Base-by-base conservation (phyloP, 1,140 invertebrate species). In the Zaprionus kolodkinae region DNA sequence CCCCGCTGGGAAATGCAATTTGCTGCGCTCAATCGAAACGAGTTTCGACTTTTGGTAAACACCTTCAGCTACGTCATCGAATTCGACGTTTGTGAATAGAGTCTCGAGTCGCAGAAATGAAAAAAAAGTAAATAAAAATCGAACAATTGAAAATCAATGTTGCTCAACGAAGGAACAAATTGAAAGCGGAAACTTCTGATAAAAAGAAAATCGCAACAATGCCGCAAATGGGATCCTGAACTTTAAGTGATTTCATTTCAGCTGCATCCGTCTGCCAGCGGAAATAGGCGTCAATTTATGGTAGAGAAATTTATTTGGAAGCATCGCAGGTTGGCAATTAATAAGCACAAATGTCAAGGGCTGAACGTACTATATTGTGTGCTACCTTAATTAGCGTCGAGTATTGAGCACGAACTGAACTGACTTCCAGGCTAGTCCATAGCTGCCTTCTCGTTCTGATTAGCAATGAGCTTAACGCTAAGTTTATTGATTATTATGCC, bases 131-230 rank as follows among this genome's bases (percentile, higher is more conserved):
- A 30, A 7, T 13, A n/a, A 6, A 10, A 10, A 27, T 15, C 57
- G 21, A 21, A 74, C 72, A 83, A 86, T 88, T 43, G 57, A 69
- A 73, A 87, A 76, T 83, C 82, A 83, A 83, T 86, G 83, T 61
- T 65, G 68, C 76, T 69, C 43, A 65, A 67, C 25, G 40, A 57
- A 40, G 56, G 45, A 56, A 21, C 38, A 83, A 86, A 63, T 81
- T 64, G 75, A 69, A 69, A 69, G 55, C 60, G 84, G 69, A 77
- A 69, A 69, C 45, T 77, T 66, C 40, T 59, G 54, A 79, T 59
- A 71, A 71, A 54, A 35, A 30, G 21, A 48, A 68, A 30, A 59
- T 38, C 57, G 43, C 50, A 48, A 69, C 36, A 75, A 61, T 35
- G 30, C 25, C 48, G 61, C 40, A 69, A 65, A 74, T 69, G 7